phyloP scores from a whole-genome alignment of 2,888 invertebrate species.

The Acrocera orbiculus region DNA sequence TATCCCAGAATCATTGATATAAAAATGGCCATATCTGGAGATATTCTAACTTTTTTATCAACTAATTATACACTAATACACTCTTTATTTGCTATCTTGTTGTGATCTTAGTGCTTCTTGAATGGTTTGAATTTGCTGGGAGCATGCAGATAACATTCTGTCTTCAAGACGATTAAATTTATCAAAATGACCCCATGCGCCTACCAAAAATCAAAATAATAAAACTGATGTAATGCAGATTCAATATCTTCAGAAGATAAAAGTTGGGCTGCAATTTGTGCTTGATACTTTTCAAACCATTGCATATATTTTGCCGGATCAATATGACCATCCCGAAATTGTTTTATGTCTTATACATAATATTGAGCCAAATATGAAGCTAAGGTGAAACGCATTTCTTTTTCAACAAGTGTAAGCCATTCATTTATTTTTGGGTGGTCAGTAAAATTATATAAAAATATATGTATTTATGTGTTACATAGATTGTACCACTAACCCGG shows the following conservation, averaged over 20 bases:
- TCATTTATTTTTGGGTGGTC: constrained; percentile 98
- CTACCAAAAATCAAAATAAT: constrained; percentile 77
- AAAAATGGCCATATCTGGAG: constrained; percentile 98
- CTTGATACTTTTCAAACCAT: constrained; percentile 88
- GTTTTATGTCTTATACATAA: constrained; percentile 82
- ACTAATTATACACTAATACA: constrained; percentile 65
- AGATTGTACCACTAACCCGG: too few species aligned
- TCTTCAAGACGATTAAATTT: constrained; percentile 99
- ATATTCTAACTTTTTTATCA: constrained; percentile 91
- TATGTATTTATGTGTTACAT: too few species aligned
- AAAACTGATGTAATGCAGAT: constrained; percentile 48
- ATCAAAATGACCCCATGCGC: constrained; percentile 99
- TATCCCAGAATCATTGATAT: constrained; percentile 99
- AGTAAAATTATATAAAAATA: too few species aligned
- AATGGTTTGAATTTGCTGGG: constrained; percentile 98
- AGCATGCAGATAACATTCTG: constrained; percentile 96
- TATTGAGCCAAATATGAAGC: constrained; percentile 78
- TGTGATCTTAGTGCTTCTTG: constrained; percentile 90
- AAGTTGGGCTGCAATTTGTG: constrained; percentile 97
- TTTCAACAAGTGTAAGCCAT: constrained; percentile 91
- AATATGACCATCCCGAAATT: constrained; percentile 74
- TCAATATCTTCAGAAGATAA: constrained; percentile 97
- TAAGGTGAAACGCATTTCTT: constrained; percentile 91
- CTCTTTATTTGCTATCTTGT: constrained; percentile 53
- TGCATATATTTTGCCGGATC: constrained; percentile 75